These are phyloP conservation scores for Heliocidaris erythrogramma DNA, from an alignment of 35 echinoderm and acorn worm genomes.

Conservation along the genomic window DNA sequence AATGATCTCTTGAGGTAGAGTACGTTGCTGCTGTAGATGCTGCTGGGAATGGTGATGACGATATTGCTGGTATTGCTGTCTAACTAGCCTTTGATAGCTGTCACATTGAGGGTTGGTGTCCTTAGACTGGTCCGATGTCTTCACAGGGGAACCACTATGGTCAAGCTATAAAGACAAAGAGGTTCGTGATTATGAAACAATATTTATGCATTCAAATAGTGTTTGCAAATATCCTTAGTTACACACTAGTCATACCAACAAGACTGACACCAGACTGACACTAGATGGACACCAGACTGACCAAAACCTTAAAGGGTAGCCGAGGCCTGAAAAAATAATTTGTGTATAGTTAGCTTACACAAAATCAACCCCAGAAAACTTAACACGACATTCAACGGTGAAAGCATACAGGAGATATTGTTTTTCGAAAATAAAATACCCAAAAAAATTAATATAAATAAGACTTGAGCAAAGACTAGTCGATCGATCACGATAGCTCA, in stretches of 20 bases:
- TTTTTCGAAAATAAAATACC: no score
- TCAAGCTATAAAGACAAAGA: neutral
- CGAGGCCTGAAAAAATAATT: no score
- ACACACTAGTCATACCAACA: neutral
- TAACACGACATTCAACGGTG: no score
- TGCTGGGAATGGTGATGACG: conserved; percentile 19
- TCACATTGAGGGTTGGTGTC: conserved; percentile 27
- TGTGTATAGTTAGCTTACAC: no score
- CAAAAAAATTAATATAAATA: no score
- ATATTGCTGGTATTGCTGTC: conserved; percentile 48
- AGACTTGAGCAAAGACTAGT: no score
- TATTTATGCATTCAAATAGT: neutral
- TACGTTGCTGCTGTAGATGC: conserved; percentile 38
- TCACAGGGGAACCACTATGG: neutral
- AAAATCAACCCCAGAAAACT: no score
- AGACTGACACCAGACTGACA: no score
- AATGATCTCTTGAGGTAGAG: conserved; percentile 32
- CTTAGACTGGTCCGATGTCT: neutral
- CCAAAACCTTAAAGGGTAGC: no score
- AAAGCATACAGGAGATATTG: no score
- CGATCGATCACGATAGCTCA: no score
- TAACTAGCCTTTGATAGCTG: conserved; percentile 10
- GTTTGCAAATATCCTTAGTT: neutral
- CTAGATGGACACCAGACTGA: no score
- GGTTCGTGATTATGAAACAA: neutral